These are phyloP conservation scores for Caenorhabditis macrosperma DNA, from an alignment of 2,888 invertebrate species.

Conservation along the genomic window DNA sequence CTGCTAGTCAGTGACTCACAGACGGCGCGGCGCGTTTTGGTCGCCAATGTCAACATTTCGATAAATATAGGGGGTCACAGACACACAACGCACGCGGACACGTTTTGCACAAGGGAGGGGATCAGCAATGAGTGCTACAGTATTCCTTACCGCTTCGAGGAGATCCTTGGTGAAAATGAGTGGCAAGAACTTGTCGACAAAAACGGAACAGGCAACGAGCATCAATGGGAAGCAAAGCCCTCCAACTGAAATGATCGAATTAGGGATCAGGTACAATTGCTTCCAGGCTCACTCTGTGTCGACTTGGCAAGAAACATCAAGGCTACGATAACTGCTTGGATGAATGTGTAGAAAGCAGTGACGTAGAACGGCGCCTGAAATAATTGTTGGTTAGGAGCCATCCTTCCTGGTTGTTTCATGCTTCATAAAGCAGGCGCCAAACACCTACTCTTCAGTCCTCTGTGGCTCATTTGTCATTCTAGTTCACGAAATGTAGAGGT, in stretches of 20 bases:
- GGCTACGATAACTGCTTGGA: constrained; percentile 23
- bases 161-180: constrained; percentile 69
- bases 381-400: background rate
- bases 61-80: constrained; percentile 50
- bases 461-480: constrained; percentile 15
- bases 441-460: background rate
- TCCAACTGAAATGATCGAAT: constrained; percentile 82
- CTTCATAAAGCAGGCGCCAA: no score
- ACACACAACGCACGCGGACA: constrained; percentile 23
- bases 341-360: constrained; percentile 39
- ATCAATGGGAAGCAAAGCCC: constrained; percentile 95
- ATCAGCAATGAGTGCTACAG: background rate
- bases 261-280: background rate
- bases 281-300: constrained; percentile 35
- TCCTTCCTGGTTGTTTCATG: background rate
- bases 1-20: constrained; percentile 38
- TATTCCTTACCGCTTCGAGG: constrained; percentile 70
- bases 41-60: constrained; percentile 54
- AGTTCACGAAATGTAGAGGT: background rate
- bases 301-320: constrained; percentile 40
- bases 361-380: constrained; percentile 50
- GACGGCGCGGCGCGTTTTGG: constrained; percentile 54
- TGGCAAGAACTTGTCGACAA: constrained; percentile 82
- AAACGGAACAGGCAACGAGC: constrained; percentile 90
- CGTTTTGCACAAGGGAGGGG: constrained; percentile 19